Evolutionary conservation across 2,888 invertebrate genomes (phyloP), one percentile per base, ranked within the genome.

Genomic region (Heteromurus nitidus): DNA sequence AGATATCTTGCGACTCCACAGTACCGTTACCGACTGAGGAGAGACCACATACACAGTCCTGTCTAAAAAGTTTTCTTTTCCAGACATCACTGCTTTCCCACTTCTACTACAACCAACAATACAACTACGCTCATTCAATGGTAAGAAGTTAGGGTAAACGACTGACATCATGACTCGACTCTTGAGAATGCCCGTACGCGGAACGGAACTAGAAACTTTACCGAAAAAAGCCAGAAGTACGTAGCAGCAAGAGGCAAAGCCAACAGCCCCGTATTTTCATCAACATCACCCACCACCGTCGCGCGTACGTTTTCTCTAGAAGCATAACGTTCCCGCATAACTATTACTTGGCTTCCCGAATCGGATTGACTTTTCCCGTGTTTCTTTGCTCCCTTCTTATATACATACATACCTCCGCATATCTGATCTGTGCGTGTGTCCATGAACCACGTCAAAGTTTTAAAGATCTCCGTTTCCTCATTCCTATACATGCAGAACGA

Each of bases 101-200:
- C n/a, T n/a, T n/a, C n/a, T n/a, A n/a, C n/a, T n/a, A n/a, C n/a
- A n/a, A n/a, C n/a, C n/a, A n/a, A n/a, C n/a, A n/a, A n/a, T n/a
- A 20, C 18, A 30, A 47, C 55, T 18, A 2, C 50, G 20, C 22
- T 20, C 22, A 18, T 50, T 42, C 36, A 13, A 67, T 28, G 36
- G 26, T 16, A 20, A 67, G 3, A 75, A 42, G 65, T 67, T 68
- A 68, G 68, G 76, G 68, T 47, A 77, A 77, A 69, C 50, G 50
- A 64, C 77, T 77, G 69, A 64, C 69, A 77, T 77, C 50, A 69
- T 77, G 77, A 64, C 69, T 77, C 36, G 60, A 77, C 77, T 77
- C 77, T 77, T 77, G 77, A 77, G 47, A 77, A 77, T 77, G 77
- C 77, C 77, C 77, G 77, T 69, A 77, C 53, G 58, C 64, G 77